Evolutionary conservation across 2,113 vertebrate species (phyloP).

Genomic region (Trochalopteron elliotii): DNA sequence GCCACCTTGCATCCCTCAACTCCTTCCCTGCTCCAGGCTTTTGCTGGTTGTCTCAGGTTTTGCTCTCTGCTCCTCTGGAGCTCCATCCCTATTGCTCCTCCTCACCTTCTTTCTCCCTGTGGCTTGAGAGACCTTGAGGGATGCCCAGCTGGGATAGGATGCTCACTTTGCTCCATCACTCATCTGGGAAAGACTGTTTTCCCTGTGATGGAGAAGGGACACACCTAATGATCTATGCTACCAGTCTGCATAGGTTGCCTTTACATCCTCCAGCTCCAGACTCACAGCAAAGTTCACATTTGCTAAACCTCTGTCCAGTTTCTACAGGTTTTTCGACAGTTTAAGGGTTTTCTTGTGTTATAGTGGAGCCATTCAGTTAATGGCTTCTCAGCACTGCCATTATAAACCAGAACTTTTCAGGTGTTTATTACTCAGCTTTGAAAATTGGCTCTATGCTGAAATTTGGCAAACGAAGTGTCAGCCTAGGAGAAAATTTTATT

Average conservation of each 20-base stretch:
- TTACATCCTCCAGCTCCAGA: not conserved
- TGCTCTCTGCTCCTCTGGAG: not conserved
- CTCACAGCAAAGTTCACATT: not conserved
- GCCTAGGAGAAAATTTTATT: constrained; percentile 42
- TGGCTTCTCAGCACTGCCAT: constrained; percentile 65
- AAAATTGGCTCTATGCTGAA: constrained; percentile 61
- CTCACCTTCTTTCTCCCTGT: not conserved
- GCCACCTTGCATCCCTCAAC: not conserved
- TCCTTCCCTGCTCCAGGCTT: not conserved
- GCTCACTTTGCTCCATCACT: not conserved
- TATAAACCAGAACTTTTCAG: constrained; percentile 64
- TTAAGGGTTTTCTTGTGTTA: constrained; percentile 42
- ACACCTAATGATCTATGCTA: not conserved
- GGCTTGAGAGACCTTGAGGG: not conserved
- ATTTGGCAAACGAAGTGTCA: constrained; percentile 61
- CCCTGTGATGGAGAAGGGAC: not conserved
- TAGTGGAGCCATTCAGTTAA: constrained; percentile 20
- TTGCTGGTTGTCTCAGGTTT: not conserved
- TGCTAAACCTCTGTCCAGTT: not conserved
- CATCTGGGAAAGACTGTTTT: not conserved
- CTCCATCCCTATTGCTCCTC: not conserved
- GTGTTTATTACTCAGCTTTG: constrained; percentile 70
- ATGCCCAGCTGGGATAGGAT: not conserved
- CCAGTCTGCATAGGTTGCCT: not conserved
- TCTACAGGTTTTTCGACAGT: not conserved